These are phyloP conservation scores for Rhinichthys klamathensis DNA, from an alignment of 2,113 vertebrate genomes.

Conservation along the genomic window DNA sequence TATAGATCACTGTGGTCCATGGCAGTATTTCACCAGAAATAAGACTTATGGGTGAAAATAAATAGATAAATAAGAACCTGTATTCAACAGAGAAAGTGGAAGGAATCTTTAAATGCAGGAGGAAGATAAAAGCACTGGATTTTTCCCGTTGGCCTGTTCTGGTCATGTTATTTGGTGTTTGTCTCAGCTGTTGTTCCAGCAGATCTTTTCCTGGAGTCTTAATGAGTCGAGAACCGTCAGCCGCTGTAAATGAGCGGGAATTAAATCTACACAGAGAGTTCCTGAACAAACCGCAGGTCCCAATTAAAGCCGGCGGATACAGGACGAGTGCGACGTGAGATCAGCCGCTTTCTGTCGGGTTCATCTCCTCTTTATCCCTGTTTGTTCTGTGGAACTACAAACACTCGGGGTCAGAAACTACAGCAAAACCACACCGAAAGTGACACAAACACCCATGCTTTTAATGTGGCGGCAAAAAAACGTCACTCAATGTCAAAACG, in stretches of 20 bases:
- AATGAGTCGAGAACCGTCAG: not conserved
- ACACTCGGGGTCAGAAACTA: too few relatives aligned
- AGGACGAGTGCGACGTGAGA: not conserved
- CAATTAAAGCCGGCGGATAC: not conserved
- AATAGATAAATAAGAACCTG: not conserved
- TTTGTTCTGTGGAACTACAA: too few relatives aligned
- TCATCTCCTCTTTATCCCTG: too few relatives aligned
- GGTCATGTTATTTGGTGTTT: not conserved
- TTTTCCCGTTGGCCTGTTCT: constrained; percentile 48
- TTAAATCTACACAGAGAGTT: not conserved
- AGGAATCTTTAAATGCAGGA: not conserved
- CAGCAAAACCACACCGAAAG: too few relatives aligned
- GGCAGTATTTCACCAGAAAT: constrained; percentile 62
- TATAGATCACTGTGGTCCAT: constrained; percentile 63
- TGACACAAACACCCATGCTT: too few relatives aligned
- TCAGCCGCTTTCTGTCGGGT: not conserved
- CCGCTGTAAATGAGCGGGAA: not conserved
- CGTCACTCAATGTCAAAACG: too few relatives aligned
- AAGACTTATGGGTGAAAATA: constrained; percentile 54
- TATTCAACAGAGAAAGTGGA: constrained; percentile 8
- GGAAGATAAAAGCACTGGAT: constrained; percentile 63
- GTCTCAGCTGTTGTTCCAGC: constrained; percentile 6
- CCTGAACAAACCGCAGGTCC: not conserved
- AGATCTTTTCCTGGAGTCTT: not conserved
- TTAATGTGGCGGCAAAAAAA: too few relatives aligned